Percentiles rank a stretch among this genome's conserved stretches.
phyloP scores from a whole-genome alignment of 2,797 vertebrate species.

The Peromyscus melanophrys region DNA sequence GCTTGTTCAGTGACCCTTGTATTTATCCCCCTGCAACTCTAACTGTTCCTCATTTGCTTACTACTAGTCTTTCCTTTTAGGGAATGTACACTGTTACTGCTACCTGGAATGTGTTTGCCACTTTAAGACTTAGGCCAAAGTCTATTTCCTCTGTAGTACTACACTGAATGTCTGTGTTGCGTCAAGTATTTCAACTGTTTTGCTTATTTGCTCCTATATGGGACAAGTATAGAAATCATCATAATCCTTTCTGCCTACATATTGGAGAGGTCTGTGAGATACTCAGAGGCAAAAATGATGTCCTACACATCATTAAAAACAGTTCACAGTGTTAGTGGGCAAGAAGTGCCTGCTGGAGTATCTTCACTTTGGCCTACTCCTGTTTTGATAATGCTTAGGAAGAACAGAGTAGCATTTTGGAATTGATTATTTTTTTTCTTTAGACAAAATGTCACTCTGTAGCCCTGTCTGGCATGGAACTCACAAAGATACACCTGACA shows the following conservation, averaged over 20 bases:
- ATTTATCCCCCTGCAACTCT: conserved; percentile 12
- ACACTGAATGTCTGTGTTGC: not conserved
- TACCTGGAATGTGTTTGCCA: conserved; percentile 54
- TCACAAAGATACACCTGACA: not conserved
- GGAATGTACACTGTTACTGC: not conserved
- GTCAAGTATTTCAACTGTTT: not conserved
- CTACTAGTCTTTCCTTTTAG: conserved; percentile 26
- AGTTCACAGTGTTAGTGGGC: not conserved
- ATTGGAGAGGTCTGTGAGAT: not conserved
- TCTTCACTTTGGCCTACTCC: not conserved
- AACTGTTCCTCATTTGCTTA: conserved; percentile 25
- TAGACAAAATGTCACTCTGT: not conserved
- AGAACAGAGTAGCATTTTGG: not conserved
- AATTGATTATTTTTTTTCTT: not conserved
- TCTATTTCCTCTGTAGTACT: conserved; percentile 12
- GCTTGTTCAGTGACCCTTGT: conserved; percentile 1
- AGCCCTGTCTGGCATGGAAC: not conserved
- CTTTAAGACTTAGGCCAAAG: conserved; percentile 53
- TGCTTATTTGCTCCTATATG: not conserved
- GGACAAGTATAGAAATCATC: not conserved
- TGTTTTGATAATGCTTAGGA: not conserved
- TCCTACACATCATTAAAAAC: not conserved
- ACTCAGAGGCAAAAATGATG: not conserved
- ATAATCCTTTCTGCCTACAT: not conserved
- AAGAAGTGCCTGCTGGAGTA: not conserved